Conservation (phyloP, 2,113 vertebrate species). For the Malurus cyaneus region DNA sequence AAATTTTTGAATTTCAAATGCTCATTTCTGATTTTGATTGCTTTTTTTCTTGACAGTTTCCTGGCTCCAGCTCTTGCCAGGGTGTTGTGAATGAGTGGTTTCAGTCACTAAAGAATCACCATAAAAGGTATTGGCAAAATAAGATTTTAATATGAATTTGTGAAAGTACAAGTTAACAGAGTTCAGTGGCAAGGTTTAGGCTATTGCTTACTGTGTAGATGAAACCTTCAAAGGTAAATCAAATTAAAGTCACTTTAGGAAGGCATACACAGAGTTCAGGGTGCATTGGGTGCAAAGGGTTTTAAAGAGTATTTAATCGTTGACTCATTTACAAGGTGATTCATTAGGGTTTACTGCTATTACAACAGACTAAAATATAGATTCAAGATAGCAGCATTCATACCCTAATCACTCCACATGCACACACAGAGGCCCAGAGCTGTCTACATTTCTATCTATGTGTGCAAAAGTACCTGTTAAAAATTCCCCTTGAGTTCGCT, state of each 20-base stretch:
- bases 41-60: conserved; percentile 29
- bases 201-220: not conserved
- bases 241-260: not conserved
- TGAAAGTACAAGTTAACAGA: not conserved
- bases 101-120: not conserved
- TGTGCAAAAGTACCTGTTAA: not conserved
- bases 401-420: not conserved
- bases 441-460: not conserved
- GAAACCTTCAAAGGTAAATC: not conserved
- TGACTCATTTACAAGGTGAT: not conserved
- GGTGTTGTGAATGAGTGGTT: not conserved
- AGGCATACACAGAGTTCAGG: not conserved
- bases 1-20: not conserved
- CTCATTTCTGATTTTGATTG: conserved; percentile 34
- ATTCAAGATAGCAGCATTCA: not conserved
- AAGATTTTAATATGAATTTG: not conserved
- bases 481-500: not conserved
- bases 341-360: not conserved
- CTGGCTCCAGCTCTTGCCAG: conserved; percentile 2
- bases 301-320: not conserved
- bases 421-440: not conserved
- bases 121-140: not conserved
- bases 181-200: not conserved
- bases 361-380: not conserved
- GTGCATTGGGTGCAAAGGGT: not conserved